phyloP scores from a whole-genome alignment of 2,113 vertebrate genomes.

The Dipodomys merriami region DNA sequence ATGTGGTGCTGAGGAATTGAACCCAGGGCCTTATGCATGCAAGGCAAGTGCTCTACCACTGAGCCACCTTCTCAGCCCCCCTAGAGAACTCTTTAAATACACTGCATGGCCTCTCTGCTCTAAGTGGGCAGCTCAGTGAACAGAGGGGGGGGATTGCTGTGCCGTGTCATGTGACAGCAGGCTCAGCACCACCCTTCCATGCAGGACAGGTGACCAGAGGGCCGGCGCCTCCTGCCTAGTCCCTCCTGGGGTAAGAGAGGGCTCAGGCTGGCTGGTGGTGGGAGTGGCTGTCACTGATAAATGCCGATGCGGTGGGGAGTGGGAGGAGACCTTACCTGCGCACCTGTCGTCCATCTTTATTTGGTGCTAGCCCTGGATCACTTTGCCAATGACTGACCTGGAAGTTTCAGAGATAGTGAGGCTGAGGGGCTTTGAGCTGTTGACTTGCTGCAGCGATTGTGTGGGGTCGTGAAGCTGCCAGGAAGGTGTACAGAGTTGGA shows the following conservation, averaged over 20 bases:
- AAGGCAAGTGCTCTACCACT: no score
- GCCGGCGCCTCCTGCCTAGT: no score
- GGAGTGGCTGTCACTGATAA: background rate
- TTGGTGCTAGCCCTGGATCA: background rate
- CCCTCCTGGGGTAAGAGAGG: background rate
- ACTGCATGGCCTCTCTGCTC: no score
- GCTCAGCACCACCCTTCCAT: background rate
- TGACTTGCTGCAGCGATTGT: no score
- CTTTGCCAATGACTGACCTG: fast-evolving
- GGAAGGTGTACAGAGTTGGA: no score
- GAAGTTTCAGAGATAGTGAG: background rate
- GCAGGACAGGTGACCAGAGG: no score
- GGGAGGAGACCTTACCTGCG: fast-evolving
- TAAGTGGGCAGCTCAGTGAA: fast-evolving
- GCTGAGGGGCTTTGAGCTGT: background rate
- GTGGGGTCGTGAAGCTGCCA: fast-evolving
- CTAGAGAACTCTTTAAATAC: background rate
- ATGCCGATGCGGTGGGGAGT: background rate
- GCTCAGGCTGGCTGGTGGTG: background rate
- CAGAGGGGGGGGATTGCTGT: no score
- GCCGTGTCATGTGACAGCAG: no score
- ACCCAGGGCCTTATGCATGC: no score
- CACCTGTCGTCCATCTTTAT: no score
- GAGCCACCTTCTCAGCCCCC: no score
- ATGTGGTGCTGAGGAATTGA: no score